These are phyloP conservation scores for Synergus gifuensis DNA, from an alignment of 2,888 invertebrate species.

Conservation along the genomic window DNA sequence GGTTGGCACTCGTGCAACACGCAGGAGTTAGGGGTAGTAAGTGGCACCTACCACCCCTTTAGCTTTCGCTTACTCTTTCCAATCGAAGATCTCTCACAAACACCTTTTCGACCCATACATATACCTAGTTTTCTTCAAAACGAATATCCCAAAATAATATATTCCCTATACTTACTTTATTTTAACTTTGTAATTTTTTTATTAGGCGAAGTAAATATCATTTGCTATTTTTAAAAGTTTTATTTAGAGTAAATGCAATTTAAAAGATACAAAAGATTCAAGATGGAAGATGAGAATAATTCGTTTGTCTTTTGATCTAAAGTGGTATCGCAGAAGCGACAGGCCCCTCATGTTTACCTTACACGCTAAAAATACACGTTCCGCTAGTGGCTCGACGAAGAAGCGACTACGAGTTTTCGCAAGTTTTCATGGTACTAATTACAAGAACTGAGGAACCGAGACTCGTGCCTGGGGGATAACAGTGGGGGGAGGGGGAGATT, in stretches of 20 bases:
- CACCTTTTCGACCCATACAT: background rate
- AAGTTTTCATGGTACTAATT: constrained; percentile 70
- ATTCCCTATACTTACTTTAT: too few relatives aligned
- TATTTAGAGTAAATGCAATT: constrained; percentile 15
- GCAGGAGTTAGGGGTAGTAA: constrained; percentile 58
- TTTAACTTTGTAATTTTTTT: too few relatives aligned
- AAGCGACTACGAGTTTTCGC: constrained; percentile 51
- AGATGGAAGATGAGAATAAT: background rate
- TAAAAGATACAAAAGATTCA: background rate
- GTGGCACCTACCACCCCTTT: constrained; percentile 62
- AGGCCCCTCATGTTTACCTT: constrained; percentile 11
- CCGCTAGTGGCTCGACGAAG: constrained; percentile 28
- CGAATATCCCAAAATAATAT: background rate
- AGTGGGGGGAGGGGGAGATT: constrained; percentile 47
- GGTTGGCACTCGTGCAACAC: constrained; percentile 65
- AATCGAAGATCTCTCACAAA: constrained; percentile 46
- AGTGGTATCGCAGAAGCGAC: constrained; percentile 12
- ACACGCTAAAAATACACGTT: constrained; percentile 39
- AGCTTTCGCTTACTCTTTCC: constrained; percentile 52
- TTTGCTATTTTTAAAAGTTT: background rate
- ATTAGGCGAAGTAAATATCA: background rate
- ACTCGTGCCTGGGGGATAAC: constrained; percentile 27
- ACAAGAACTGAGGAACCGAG: constrained; percentile 61
- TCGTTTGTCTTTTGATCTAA: constrained; percentile 4
- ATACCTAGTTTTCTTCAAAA: background rate